A percentile compares a stretch with the other conserved stretches of the same genome.
phyloP scores from a whole-genome alignment of 2,888 invertebrate genomes.

The Brenthis ino region DNA sequence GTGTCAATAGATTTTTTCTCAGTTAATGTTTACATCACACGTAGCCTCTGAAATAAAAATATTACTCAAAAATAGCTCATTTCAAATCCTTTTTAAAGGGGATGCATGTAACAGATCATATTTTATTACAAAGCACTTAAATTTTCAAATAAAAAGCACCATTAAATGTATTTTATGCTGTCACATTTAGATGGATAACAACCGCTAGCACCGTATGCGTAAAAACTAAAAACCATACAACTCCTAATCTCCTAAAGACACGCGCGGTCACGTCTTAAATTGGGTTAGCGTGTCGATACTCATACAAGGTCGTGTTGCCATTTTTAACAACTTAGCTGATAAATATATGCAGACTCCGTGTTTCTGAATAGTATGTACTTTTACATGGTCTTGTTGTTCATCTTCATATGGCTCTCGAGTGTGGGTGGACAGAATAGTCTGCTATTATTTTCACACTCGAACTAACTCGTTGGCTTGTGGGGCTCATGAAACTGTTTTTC shows the following conservation, averaged over 20 bases:
- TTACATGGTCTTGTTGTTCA: slow-evolving; percentile 13
- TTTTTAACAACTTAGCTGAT: slow-evolving; percentile 38
- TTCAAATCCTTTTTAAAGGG: not conserved
- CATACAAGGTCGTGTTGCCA: slow-evolving; percentile 59
- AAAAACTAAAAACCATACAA: slow-evolving; percentile 47
- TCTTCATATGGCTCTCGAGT: slow-evolving; percentile 6
- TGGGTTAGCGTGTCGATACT: slow-evolving; percentile 71
- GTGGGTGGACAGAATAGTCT: slow-evolving; percentile 24
- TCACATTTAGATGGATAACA: slow-evolving; percentile 28
- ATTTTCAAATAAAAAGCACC: slow-evolving; percentile 7
- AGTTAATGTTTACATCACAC: no score
- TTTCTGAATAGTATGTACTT: slow-evolving; percentile 22
- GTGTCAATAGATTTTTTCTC: not conserved
- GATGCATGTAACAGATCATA: not conserved
- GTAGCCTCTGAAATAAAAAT: no score
- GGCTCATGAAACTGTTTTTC: slow-evolving; percentile 8
- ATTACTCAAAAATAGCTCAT: no score
- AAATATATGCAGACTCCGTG: slow-evolving; percentile 13
- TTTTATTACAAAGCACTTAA: slow-evolving; percentile 5
- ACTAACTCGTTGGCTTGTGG: not conserved
- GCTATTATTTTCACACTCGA: slow-evolving; percentile 30
- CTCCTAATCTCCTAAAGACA: slow-evolving; percentile 64
- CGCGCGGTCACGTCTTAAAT: slow-evolving; percentile 70
- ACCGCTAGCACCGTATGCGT: slow-evolving; percentile 56
- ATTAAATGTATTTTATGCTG: slow-evolving; percentile 21